Percentiles rank a stretch among this genome's conserved stretches.
phyloP scores from a whole-genome alignment of 2,888 invertebrate genomes.

The Hirudinaria manillensis region DNA sequence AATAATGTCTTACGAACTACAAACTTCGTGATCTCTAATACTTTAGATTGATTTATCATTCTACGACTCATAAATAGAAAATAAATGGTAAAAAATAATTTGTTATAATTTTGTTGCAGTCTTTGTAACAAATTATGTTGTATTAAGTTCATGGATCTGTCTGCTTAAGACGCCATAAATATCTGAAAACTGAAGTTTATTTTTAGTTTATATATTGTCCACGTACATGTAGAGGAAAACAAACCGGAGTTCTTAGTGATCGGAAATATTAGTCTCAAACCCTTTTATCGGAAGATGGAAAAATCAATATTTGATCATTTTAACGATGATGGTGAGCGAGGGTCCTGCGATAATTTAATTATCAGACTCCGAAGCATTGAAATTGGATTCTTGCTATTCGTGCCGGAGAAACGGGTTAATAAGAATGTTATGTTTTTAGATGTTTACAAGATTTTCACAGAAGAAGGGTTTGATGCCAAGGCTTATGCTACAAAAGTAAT shows the following conservation, averaged over 20 bases:
- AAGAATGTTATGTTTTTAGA: conserved; percentile 46
- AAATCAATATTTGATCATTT: background rate
- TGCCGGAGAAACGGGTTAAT: too few relatives aligned
- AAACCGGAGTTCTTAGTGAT: background rate
- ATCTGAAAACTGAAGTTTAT: background rate
- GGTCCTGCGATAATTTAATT: too few relatives aligned
- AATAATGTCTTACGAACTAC: too few relatives aligned
- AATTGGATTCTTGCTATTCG: too few relatives aligned
- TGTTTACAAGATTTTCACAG: conserved; percentile 53
- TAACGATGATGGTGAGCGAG: conserved; percentile 1
- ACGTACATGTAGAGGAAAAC: conserved; percentile 4
- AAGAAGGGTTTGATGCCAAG: conserved; percentile 55
- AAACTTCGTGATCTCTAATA: too few relatives aligned
- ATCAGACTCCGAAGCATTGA: too few relatives aligned
- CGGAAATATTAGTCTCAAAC: background rate
- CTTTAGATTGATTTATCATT: too few relatives aligned
- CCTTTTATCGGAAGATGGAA: background rate
- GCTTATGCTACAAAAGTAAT: conserved; percentile 53
- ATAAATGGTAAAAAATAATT: too few relatives aligned
- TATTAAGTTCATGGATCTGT: background rate
- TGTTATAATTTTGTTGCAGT: too few relatives aligned
- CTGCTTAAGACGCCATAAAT: background rate
- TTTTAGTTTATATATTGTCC: background rate
- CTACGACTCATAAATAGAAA: too few relatives aligned
- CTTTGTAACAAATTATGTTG: too few relatives aligned